Conservation (phyloP, 2,888 invertebrate species). For the Oligia fasciuncula region DNA sequence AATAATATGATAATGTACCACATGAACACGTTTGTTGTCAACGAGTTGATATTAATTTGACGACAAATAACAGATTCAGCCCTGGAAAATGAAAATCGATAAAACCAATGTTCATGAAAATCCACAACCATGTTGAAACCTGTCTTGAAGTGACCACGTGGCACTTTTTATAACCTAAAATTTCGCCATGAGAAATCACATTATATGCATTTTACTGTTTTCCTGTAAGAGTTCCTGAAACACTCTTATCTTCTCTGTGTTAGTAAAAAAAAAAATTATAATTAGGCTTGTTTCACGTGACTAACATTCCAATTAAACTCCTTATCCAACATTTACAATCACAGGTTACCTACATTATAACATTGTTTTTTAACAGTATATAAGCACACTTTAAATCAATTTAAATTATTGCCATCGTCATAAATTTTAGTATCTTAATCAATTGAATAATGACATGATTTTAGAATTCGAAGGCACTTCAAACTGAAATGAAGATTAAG, state of each 20-base stretch:
- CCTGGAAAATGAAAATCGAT: background rate
- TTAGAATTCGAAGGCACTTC: no score
- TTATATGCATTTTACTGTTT: background rate
- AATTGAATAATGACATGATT: background rate
- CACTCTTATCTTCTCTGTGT: background rate
- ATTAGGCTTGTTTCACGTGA: background rate
- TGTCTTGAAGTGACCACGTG: background rate
- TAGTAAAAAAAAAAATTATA: no score
- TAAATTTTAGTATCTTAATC: background rate
- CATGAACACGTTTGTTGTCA: background rate
- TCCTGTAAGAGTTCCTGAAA: background rate
- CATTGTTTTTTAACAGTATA: background rate
- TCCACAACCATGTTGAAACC: no score
- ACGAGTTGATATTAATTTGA: no score
- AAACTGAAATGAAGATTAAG: background rate
- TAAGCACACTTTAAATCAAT: background rate
- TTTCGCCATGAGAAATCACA: background rate
- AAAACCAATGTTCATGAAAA: no score
- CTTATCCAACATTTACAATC: background rate
- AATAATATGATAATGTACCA: background rate
- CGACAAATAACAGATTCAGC: background rate
- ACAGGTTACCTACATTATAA: background rate
- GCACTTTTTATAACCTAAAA: background rate
- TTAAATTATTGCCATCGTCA: background rate
- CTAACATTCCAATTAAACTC: background rate